Evolutionary conservation across 1,140 invertebrate species (phyloP), one percentile per base, ranked within the genome.

Genomic region (Microplitis mediator): DNA sequence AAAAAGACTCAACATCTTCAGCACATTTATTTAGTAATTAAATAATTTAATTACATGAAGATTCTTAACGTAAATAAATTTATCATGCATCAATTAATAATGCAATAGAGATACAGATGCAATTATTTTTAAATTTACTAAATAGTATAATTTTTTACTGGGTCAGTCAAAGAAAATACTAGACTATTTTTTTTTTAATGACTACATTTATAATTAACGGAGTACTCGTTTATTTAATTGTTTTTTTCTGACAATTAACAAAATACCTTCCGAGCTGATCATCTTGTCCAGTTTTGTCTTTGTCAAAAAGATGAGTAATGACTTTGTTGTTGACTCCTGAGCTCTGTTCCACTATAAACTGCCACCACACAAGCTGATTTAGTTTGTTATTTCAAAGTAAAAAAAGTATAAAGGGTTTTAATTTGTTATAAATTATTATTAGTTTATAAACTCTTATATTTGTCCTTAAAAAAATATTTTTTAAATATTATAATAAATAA

Each of bases 261-360:
- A 77, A 81, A 80, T 91, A 95, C 94, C 93, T 94, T 91, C 94
- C 94, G 79, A 95, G 90, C 79, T 90, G 90, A 86, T 95, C 93
- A 86, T 94, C 93, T 82, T 89, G 88, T 80, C 91, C 91, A 79
- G 92, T 90, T 81, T 91, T 91, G 89, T 95, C 93, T 92, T 93
- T 93, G 89, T 94, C 93, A 91, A 90, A 94, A 77, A 93, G 89
- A 75, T 88, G 87, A 78, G 79, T 75, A 77, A 83, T 75, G 79
- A 87, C 76, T 72, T 77, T 80, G 80, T 78, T 80, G 80, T 81
- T 76, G 71, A 78, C 75, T 75, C 82, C 85, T 72, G 78, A 82
- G 71, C 80, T 76, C 77, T 83, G 80, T 75, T 88, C 83, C 83
- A 88, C 82, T 81, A 86, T 79, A 82, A 88, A 88, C 88, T 88